Evolutionary conservation across 2,888 invertebrate species (phyloP).

Genomic region (Eudasyphora cyanicolor): DNA sequence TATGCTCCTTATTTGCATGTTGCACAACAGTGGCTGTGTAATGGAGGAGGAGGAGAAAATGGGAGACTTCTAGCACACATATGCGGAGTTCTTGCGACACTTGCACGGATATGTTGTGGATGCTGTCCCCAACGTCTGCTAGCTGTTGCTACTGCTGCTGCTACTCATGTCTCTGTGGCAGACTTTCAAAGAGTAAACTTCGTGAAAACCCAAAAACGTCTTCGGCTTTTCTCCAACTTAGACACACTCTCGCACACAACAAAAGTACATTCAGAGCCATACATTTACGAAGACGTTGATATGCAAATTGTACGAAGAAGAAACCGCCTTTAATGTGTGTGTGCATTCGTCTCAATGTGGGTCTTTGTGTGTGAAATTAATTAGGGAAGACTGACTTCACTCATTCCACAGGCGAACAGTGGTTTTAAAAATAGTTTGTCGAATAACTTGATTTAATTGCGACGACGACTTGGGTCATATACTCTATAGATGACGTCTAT

Average conservation of each 20-base stretch:
- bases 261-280: neutral
- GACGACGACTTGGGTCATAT: too few species aligned
- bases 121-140: neutral
- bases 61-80: too few species aligned
- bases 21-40: neutral
- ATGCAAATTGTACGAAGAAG: slow-evolving; percentile 27
- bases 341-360: too few species aligned
- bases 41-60: too few species aligned
- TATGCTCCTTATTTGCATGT: neutral
- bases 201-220: neutral
- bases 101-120: neutral
- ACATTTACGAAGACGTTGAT: neutral
- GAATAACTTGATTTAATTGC: too few species aligned
- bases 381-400: slow-evolving; percentile 17
- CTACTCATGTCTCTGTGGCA: neutral
- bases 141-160: neutral
- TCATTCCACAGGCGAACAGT: neutral
- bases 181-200: neutral
- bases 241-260: neutral
- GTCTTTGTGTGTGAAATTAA: slow-evolving; percentile 14
- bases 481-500: too few species aligned
- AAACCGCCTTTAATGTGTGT: slow-evolving; percentile 2
- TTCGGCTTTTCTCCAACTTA: slow-evolving; percentile 21
- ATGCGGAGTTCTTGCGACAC: slow-evolving; percentile 8
- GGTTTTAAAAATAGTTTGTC: too few species aligned